Percentiles rank a stretch among this genome's conserved stretches.
Evolutionary conservation across 2,888 invertebrate genomes (phyloP).

Genomic region (Helicoverpa assulta): DNA sequence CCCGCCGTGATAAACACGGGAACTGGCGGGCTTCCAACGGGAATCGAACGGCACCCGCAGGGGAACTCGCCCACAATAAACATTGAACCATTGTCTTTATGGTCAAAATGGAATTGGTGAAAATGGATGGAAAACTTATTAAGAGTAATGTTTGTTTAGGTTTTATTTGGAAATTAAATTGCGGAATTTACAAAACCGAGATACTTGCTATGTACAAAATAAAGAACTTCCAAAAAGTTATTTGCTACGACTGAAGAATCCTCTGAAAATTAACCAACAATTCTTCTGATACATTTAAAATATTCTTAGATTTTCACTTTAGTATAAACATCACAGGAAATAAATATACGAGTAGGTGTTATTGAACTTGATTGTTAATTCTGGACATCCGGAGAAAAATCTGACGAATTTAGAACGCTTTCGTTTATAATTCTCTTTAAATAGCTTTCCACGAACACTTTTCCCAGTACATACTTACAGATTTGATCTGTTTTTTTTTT

Average conservation of each 20-base stretch:
- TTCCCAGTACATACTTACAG: conserved; percentile 26
- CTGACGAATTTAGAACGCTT: conserved; percentile 45
- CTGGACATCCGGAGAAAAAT: conserved; percentile 52
- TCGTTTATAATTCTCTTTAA: conserved; percentile 44
- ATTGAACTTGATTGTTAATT: conserved; percentile 63
- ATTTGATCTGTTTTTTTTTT: conserved; percentile 20
- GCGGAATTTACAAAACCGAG: too few relatives aligned
- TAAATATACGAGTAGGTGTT: conserved; percentile 46
- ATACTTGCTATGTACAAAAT: too few relatives aligned
- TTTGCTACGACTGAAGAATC: too few relatives aligned
- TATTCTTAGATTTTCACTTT: too few relatives aligned
- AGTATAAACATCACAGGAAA: conserved; percentile 12
- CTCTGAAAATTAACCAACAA: too few relatives aligned
- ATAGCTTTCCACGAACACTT: conserved; percentile 39
- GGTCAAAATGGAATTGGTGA: conserved; percentile 24
- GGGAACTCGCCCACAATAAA: conserved; percentile 42
- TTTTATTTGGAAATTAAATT: not conserved
- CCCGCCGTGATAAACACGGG: conserved; percentile 67
- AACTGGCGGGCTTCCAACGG: conserved; percentile 72
- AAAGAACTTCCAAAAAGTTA: not conserved
- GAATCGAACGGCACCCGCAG: conserved; percentile 66
- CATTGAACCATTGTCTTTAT: conserved; percentile 52
- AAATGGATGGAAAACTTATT: not conserved
- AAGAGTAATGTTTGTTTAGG: not conserved
- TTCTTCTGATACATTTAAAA: too few relatives aligned